These are phyloP conservation scores for Sapayoa aenigma DNA, from an alignment of 2,113 vertebrate species.

Conservation along the genomic window DNA sequence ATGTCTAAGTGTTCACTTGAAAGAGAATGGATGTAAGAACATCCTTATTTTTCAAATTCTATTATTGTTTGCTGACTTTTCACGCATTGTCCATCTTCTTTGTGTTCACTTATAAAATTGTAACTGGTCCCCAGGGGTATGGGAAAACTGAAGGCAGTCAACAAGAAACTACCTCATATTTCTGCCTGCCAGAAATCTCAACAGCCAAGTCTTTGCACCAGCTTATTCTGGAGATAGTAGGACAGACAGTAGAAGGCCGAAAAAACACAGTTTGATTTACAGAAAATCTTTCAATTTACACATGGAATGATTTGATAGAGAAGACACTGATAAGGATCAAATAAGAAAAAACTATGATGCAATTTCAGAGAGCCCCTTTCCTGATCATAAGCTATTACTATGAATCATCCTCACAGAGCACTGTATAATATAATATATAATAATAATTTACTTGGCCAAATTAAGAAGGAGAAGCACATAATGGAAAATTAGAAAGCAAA, in stretches of 20 bases:
- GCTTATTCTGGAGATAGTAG: not conserved
- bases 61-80: not conserved
- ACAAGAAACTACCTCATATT: not conserved
- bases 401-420: not conserved
- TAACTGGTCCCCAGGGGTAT: not conserved
- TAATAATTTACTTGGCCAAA: constrained; percentile 1
- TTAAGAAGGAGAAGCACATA: not conserved
- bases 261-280: not conserved
- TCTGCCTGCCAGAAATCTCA: not conserved
- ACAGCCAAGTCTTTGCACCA: not conserved
- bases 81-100: not conserved
- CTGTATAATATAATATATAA: not conserved
- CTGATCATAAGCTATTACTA: not conserved
- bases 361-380: not conserved
- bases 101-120: not conserved
- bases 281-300: not conserved
- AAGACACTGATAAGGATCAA: not conserved
- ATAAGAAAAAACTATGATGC: not conserved
- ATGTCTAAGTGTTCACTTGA: not conserved
- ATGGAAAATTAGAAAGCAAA: constrained; percentile 17
- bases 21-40: not conserved
- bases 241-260: not conserved
- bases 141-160: not conserved
- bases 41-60: not conserved
- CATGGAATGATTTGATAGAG: not conserved